Base-by-base conservation (phyloP, 2,888 invertebrate genomes). In the Sipha maydis region DNA sequence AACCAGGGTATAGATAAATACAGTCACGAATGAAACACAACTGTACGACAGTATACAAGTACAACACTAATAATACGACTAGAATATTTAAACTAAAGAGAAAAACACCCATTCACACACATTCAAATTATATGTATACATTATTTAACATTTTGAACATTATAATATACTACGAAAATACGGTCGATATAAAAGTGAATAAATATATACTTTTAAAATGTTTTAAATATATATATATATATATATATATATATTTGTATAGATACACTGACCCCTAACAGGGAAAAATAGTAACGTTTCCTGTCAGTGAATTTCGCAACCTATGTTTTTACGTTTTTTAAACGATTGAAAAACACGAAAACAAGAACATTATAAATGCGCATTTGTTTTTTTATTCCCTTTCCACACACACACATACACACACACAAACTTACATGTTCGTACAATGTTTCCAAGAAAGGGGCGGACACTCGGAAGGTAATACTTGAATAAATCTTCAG, bases 401-500 rank as follows among this genome's bases (percentile, higher is more conserved):
- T 61, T 34, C 34, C 54, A 67, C 69, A n/a, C 79, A 34, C 54
- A 21, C 41, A 56, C 34, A 56, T 25, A 48, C 34, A 54, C 69
- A 28, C 19, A 73, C 73, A 73, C 31, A 31, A 17, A 5, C 31
- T 2, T 17, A 34, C 21, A 34, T 34, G n/a, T n/a, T 14, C 61
- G 21, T 76, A 61, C 14, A 41, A 61, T 41, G 73, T 85, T 41
- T 67, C 61, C 11, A 48, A 31, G 71, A 21, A 56, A 71, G 19
- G 38, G 80, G 73, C 73, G 73, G 86, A 79, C 71, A 79, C 77
- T 69, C 56, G 80, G 41, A 61, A 73, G 86, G 88, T 82, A 67
- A 88, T 75, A 88, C 75, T 82, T 82, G 88, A 88, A 88, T 88
- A 88, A 88, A 88, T 88, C 88, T 88, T 82, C 80, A 25, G 28